Evolutionary conservation across 92 coral and sea anemone species (phyloP), one percentile per base, ranked within the genome.

Genomic region (Paragorgia papillata): DNA sequence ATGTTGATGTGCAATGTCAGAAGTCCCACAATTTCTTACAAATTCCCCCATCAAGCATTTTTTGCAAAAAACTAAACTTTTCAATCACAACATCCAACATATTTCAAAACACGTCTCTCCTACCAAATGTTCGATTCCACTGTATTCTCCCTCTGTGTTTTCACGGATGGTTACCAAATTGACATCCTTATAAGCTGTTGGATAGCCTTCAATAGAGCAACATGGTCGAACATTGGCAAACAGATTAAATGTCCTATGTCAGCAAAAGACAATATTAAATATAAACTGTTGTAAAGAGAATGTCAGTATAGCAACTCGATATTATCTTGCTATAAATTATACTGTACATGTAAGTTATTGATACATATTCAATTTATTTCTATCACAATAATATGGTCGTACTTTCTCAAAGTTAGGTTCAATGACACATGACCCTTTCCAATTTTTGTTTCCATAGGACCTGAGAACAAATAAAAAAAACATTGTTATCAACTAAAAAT

Each of bases 171-270:
- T 94, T 2, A 94, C 98, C 57, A 94, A 85, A 62, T 91, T 65
- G 25, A 94, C 98, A 63, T 91, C 89, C 57, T 78, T 58, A 53
- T 94, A 94, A 20, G 89, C 95, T 4, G 98, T 94, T 13, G 98
- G 98, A 55, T 91, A 94, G 22, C 98, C 98, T 37, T 94, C 98
- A 54, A 94, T 86, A 22, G 98, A 91, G 30, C 92, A 83, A 81
- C 98, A 94, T 44, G 98, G 98, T 28, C 98, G 89, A 15, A 94
- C 98, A 82, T 94, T 94, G 81, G 98, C 98, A 89, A 86, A 94
- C 76, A 94, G 83, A 33, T 70, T 90, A 57, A 94, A 94, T 61
- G 89, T 86, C 83, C 98, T 94, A 74, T 18, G 40, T 26, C 12
- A 12, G 37, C 10, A 7, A 28, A 35, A 24, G n/a, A n/a, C n/a